These are phyloP conservation scores for Pseudomyrmex gracilis DNA, from an alignment of 1,140 invertebrate species.

Conservation along the genomic window DNA sequence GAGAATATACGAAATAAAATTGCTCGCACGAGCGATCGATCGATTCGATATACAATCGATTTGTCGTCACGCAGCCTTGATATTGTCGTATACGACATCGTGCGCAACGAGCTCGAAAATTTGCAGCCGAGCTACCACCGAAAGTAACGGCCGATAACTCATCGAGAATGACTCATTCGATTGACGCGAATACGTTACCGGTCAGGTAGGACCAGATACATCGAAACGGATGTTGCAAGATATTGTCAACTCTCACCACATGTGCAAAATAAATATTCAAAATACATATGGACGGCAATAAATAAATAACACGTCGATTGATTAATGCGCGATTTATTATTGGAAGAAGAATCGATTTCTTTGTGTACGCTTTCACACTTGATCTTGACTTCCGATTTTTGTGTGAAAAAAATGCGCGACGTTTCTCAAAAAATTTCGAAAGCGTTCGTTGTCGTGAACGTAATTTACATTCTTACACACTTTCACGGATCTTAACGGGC, in stretches of 20 bases:
- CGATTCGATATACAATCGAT: constrained; percentile 63
- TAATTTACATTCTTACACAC: constrained; percentile 52
- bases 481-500: constrained; percentile 57
- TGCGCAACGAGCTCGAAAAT: constrained; percentile 65
- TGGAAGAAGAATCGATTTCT: not conserved
- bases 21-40: constrained; percentile 27
- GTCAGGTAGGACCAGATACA: constrained; percentile 4
- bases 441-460: constrained; percentile 6
- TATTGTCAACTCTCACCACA: not conserved
- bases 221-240: not conserved
- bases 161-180: constrained; percentile 64
- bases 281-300: not conserved
- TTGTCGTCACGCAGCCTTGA: constrained; percentile 64
- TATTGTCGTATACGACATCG: constrained; percentile 58
- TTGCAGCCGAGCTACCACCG: constrained; percentile 39
- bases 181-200: constrained; percentile 21
- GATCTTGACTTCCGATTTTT: constrained; percentile 46
- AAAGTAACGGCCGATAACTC: constrained; percentile 68
- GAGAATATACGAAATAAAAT: constrained; percentile 10
- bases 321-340: not conserved
- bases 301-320: not conserved
- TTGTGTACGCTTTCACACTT: constrained; percentile 26
- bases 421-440: constrained; percentile 59
- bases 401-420: constrained; percentile 34
- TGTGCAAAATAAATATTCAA: not conserved